Base-by-base conservation (phyloP, 2,113 vertebrate genomes). In the Illadopsis cleaveri region DNA sequence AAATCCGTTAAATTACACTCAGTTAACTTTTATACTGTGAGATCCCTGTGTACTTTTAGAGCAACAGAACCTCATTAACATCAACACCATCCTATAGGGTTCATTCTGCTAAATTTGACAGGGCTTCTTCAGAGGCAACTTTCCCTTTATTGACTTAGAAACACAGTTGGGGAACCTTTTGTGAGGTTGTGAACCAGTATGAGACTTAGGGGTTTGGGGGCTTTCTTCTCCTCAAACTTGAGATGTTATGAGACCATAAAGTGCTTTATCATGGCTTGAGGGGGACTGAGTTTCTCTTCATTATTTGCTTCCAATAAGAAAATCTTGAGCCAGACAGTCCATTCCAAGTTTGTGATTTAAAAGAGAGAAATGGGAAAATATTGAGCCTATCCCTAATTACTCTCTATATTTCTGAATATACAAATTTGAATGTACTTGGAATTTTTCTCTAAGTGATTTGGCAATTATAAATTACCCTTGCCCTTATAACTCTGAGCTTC, bases 381-480 rank as follows among this genome's bases (percentile, higher is more conserved):
- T 96, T 96, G 96, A 97, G 87, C 82, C 37, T 96, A 77, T 89
- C 64, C 57, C 69, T 97, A 97, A 96, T 97, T 97, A 93, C 78
- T 40, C 68, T 96, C 83, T 95, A 51, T 85, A 95, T 94, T 90
- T 94, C 88, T 95, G 92, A 96, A 96, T 96, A 95, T 95, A 97
- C 88, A 97, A 82, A 95, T 97, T 90, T 96, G 68, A 88, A 83
- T 30, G 57, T 64, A 97, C 70, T 94, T 66, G 50, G 77, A 96
- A 94, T 97, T 97, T 97, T 97, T 86, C 93, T 95, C 60, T 68
- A 62, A 96, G 89, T 85, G 93, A 94, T 95, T 96, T 97, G 90
- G 85, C 89, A 98, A 93, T 80, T 94, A 96, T 92, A 96, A 98
- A 94, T 97, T 97, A 93, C 86, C 90, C 71, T 97, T 97, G 94